Conservation (phyloP, 2,888 invertebrate species). For the Leucoptera coffeella region DNA sequence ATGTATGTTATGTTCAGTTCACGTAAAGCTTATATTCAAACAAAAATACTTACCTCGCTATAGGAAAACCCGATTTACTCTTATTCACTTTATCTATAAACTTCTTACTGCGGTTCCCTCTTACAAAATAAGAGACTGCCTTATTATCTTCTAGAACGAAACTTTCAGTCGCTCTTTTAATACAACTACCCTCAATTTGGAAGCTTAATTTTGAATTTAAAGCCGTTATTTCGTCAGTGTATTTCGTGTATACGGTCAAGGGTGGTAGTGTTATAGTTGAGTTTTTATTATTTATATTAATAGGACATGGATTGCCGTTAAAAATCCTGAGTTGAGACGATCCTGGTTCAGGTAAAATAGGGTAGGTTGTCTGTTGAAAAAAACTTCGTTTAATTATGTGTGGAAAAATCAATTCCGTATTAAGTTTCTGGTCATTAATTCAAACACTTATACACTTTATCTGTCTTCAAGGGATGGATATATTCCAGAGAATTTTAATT, state of each 20-base stretch:
- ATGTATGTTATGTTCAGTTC: too few species aligned
- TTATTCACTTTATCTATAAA: slow-evolving; percentile 44
- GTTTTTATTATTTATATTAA: slow-evolving; percentile 34
- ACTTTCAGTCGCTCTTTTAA: slow-evolving; percentile 12
- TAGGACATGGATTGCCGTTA: slow-evolving; percentile 44
- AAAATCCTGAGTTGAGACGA: slow-evolving; percentile 55
- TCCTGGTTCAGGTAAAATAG: slow-evolving; percentile 45
- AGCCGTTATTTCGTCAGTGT: slow-evolving; percentile 13
- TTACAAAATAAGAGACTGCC: slow-evolving; percentile 22
- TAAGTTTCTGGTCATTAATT: too few species aligned
- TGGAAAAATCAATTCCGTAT: too few species aligned
- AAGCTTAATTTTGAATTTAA: slow-evolving; percentile 11
- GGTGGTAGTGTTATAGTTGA: slow-evolving; percentile 20
- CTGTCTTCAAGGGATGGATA: too few species aligned
- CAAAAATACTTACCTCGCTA: slow-evolving; percentile 36
- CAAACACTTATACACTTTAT: too few species aligned
- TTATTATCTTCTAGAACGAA: slow-evolving; percentile 16
- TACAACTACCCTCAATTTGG: slow-evolving; percentile 15
- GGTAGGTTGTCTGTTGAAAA: slow-evolving; percentile 51
- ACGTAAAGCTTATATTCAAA: too few species aligned
- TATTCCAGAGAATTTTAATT: too few species aligned
- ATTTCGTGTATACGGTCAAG: slow-evolving; percentile 16
- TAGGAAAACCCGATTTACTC: slow-evolving; percentile 49
- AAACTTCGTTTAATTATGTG: too few species aligned
- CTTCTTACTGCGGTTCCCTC: slow-evolving; percentile 12